These are phyloP conservation scores for Caiman crocodilus DNA, from an alignment of 2,797 vertebrate genomes.

Conservation along the genomic window DNA sequence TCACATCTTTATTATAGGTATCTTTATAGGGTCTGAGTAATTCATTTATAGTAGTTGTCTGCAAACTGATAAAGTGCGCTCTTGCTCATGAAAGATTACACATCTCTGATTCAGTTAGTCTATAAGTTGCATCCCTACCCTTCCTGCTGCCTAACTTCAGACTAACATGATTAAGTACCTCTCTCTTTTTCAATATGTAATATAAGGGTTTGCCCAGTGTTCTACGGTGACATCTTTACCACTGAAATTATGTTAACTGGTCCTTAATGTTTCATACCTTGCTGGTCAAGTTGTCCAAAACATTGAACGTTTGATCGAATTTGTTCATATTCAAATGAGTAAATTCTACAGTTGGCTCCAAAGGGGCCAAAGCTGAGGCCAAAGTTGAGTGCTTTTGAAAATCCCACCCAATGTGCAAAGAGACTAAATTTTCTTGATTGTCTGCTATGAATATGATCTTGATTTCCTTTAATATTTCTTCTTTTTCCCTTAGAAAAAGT, in stretches of 20 bases:
- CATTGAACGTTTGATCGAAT: fast-evolving
- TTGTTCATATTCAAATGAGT: not conserved
- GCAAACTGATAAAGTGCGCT: too few relatives aligned
- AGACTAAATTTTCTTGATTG: conserved; percentile 34
- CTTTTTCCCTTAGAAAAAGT: conserved; percentile 47
- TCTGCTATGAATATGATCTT: conserved; percentile 24
- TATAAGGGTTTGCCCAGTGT: too few relatives aligned
- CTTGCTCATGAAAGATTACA: too few relatives aligned
- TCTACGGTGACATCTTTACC: not conserved
- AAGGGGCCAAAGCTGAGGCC: not conserved
- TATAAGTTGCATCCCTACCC: too few relatives aligned
- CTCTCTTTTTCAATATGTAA: too few relatives aligned
- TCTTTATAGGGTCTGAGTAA: too few relatives aligned
- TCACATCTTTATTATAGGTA: too few relatives aligned
- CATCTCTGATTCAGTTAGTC: too few relatives aligned
- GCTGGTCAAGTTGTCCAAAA: not conserved
- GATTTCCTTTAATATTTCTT: conserved; percentile 54
- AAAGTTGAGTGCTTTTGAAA: conserved; percentile 6
- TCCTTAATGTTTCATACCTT: not conserved
- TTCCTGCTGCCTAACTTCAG: too few relatives aligned
- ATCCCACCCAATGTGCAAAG: not conserved
- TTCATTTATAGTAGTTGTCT: too few relatives aligned
- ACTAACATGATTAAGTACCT: too few relatives aligned
- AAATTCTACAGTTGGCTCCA: conserved; percentile 3
- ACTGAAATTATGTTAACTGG: not conserved